Base-by-base conservation (phyloP, 2,888 invertebrate genomes). In the Thereva unica region DNA sequence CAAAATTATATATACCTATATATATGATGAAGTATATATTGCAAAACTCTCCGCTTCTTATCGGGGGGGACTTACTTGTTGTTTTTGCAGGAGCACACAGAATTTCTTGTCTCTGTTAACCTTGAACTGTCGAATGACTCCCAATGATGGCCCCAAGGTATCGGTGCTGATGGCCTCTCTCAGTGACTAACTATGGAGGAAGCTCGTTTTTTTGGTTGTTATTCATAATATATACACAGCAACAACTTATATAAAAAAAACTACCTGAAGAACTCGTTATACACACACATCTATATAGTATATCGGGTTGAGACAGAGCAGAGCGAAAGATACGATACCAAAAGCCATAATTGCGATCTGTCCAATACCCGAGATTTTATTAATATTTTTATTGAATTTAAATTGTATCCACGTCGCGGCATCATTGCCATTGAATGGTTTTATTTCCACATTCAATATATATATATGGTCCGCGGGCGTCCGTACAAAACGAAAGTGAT, bases 121-220 rank as follows among this genome's bases (percentile, higher is more conserved):
- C 59, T 59, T 59, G 59, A 59, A 59, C 59, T 59, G 59, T 59
- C 59, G 59, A 59, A 59, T 59, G 59, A 59, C 59, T 59, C 23
- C 55, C 59, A 38, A 42, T 47, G 59, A 59, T 49, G 59, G 59
- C 47, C 49, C 57, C 37, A 47, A 45, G 59, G 49, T 40, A 37
- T 59, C 12, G 47, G 49, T 45, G 47, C 49, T 59, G 59, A 47
- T 57, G 59, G 59, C 49, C 59, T 59, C 47, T 47, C 38, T 52
- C 9, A 35, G 34, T 52, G 52, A 52, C 59, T 47, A 49, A 47
- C 49, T 59, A 49, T 38, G 4, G 38, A 59, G 47, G 59, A 38
- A 12, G 59, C 34, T 47, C 34, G 38, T 47, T 59, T 12, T 59
- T 38, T 38, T 8, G 7, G 6, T 10, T 23, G 41, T 10, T 6